Evolutionary conservation across 37 sponge, comb jelly and placozoan species (phyloP), one percentile per base, ranked within the genome.

Genomic region (Chondrilla cf. caribensis): DNA sequence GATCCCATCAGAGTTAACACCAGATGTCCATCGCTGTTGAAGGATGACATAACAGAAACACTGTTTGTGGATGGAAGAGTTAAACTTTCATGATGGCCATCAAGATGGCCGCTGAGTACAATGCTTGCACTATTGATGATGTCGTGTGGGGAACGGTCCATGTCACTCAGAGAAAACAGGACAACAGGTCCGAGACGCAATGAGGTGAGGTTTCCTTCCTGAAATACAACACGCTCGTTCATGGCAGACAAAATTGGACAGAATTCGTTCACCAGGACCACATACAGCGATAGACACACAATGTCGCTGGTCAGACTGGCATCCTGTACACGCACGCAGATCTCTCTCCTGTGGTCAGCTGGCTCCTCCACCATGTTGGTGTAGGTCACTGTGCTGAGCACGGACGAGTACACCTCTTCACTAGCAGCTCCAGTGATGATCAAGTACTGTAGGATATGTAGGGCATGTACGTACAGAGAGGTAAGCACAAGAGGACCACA

Each of bases 331-430:
- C 33, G 78, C n/a, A 89, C 71, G 21, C 17, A 3, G 0, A 89
- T 67, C 19, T 32, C 3, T 38, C 89, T 32, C 0, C 18, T 9
- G 0, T 82, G 78, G 37, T 82, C 38, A 26, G 3, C 0, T 3
- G 89, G 89, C 37, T 89, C 89, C 8, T 18, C 38, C 35, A 58
- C 68, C 25, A 39, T 4, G 33, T 89, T 89, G 57, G n/a, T n/a
- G 57, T 89, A 89, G 0, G 54, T 44, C 18, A 89, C 51, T 28
- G 78, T 75, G 9, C 58, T 25, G 22, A 89, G 82, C 39, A 70
- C 77, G 14, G 81, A 66, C 54, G 86, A 77, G 4, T 77, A 77
- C 26, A 43, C 22, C 25, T 77, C 24, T 29, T 43, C 29, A 21
- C 24, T 77, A 18, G 26, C 78, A 19, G 38, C 15, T 5, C 54